Evolutionary conservation across 1,140 invertebrate species (phyloP), one percentile per base, ranked within the genome.

Genomic region (Brevipalpus yothersi): DNA sequence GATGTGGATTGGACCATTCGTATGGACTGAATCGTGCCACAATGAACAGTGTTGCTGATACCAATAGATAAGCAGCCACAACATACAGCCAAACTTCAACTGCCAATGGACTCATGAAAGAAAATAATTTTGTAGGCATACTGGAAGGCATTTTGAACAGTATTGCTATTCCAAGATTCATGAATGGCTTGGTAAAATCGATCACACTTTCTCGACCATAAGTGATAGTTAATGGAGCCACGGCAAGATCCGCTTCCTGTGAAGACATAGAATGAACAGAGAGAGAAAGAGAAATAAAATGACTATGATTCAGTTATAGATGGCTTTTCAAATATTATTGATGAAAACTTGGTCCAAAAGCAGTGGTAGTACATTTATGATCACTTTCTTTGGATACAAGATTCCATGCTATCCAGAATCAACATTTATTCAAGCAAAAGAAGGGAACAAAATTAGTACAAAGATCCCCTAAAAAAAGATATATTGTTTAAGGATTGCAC

Each of bases 71-170:
- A 41, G 89, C 88, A 1, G 86, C 86, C 1, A 84, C 83, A 83
- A 92, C 92, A 72, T 90, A 92, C 64, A 94, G 86, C 91, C 90
- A 95, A 53, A 95, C 90, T 66, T 90, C 86, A 40, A 90, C 71
- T 12, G 86, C 90, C 1, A 95, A 73, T 0, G 90, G 91, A n/a
- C 84, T 88, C 60, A 93, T 75, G 70, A 94, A 94, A 0, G 86
- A 90, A 73, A 94, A 89, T 58, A 93, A 72, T 73, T 87, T 86
- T 0, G 86, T 86, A 1, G 86, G 81, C 68, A 91, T 86, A 67
- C 87, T 89, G 58, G 83, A 69, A 54, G 64, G 75, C 67, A 69
- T 72, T 58, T 72, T 72, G 67, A 72, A 77, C 8, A 77, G 63
- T 58, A 77, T 76, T 41, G 72, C 74, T 53, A 77, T 74, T 15